Conservation (phyloP, 2,797 vertebrate genomes). For the Cynopterus sphinx region DNA sequence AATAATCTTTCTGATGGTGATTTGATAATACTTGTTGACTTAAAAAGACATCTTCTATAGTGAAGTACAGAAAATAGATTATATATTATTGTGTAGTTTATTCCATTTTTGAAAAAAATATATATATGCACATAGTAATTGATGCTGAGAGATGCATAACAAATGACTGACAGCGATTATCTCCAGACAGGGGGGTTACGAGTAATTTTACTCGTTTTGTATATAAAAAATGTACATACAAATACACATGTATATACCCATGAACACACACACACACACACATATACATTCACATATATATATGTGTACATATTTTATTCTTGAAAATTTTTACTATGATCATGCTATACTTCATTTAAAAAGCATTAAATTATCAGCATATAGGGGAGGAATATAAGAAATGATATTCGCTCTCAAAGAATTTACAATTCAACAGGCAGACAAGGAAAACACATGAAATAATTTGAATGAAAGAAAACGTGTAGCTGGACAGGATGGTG, state of each 20-base stretch:
- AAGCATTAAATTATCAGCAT: neutral
- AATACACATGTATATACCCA: neutral
- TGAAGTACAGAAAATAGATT: neutral
- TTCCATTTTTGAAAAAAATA: neutral
- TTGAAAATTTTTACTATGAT: conserved; percentile 6
- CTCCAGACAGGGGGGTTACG: neutral
- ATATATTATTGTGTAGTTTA: neutral
- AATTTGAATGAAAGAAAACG: neutral
- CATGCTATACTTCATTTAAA: neutral
- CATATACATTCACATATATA: no score
- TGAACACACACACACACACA: no score
- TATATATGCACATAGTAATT: neutral
- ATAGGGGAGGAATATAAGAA: neutral
- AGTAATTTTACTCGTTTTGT: neutral
- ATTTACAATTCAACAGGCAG: neutral
- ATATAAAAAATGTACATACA: neutral
- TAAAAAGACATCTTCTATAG: neutral
- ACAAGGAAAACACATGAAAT: neutral
- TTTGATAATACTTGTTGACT: neutral
- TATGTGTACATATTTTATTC: neutral
- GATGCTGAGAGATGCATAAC: neutral
- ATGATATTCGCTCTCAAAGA: neutral
- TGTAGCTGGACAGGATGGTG: neutral
- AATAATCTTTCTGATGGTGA: neutral
- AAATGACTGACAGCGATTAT: neutral